phyloP scores from a whole-genome alignment of 2,888 invertebrate species.

The Lasius platythorax region DNA sequence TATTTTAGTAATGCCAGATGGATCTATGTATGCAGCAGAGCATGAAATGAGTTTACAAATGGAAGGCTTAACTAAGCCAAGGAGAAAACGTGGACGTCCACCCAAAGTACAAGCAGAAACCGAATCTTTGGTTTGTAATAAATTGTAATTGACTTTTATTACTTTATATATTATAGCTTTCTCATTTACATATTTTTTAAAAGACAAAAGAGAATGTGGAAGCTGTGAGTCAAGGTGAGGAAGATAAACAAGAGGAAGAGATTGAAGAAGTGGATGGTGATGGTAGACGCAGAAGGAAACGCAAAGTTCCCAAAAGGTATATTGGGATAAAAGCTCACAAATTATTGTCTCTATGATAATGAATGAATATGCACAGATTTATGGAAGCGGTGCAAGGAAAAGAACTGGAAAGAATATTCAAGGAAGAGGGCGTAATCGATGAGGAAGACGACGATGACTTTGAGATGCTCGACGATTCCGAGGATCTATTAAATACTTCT shows the following conservation, averaged over 20 bases:
- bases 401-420: constrained; percentile 91
- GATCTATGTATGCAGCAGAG: constrained; percentile 89
- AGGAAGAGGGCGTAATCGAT: constrained; percentile 91
- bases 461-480: constrained; percentile 65
- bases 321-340: not conserved
- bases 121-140: constrained; percentile 55
- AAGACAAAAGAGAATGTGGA: constrained; percentile 60
- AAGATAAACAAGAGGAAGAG: constrained; percentile 84
- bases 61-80: constrained; percentile 89
- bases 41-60: constrained; percentile 89
- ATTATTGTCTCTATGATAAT: constrained; percentile 36
- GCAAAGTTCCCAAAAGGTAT: constrained; percentile 89
- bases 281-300: constrained; percentile 88
- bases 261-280: constrained; percentile 86
- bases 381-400: constrained; percentile 88
- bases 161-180: not conserved
- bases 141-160: not conserved
- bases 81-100: constrained; percentile 90
- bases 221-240: constrained; percentile 80
- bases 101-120: constrained; percentile 87
- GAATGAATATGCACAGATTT: constrained; percentile 76
- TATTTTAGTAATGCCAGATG: constrained; percentile 88
- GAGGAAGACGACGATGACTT: constrained; percentile 85
- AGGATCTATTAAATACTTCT: constrained; percentile 78
- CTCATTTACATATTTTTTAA: constrained; percentile 42